Conservation (phyloP, 2,888 invertebrate genomes). For the Andrena bucephala region DNA sequence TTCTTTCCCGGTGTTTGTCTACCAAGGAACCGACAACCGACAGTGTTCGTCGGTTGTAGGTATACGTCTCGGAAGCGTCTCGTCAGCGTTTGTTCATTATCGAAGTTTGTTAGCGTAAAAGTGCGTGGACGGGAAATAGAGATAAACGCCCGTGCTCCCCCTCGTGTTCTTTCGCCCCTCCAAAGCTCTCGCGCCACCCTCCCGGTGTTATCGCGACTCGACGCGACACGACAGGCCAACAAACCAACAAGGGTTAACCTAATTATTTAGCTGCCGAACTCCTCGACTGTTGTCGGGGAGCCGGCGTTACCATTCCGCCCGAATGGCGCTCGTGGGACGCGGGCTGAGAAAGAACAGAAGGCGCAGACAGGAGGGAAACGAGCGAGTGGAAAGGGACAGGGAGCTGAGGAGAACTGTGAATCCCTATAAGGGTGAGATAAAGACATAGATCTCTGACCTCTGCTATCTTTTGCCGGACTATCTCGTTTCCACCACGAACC, state of each 20-base stretch:
- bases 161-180: slow-evolving; percentile 33
- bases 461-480: slow-evolving; percentile 17
- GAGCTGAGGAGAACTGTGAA: slow-evolving; percentile 28
- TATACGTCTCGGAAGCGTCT: slow-evolving; percentile 41
- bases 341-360: slow-evolving; percentile 28
- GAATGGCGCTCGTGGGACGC: slow-evolving; percentile 77
- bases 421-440: slow-evolving; percentile 47
- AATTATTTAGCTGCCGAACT: slow-evolving; percentile 79
- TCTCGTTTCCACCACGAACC: slow-evolving; percentile 25
- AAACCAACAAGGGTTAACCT: slow-evolving; percentile 78
- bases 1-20: not conserved
- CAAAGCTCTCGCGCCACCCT: slow-evolving; percentile 35
- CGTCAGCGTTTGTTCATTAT: slow-evolving; percentile 63
- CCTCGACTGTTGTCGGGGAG: slow-evolving; percentile 66
- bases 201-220: slow-evolving; percentile 49
- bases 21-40: not conserved
- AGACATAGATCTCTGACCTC: slow-evolving; percentile 36
- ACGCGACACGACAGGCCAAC: slow-evolving; percentile 56
- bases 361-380: not conserved
- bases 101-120: slow-evolving; percentile 58
- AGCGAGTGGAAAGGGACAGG: not conserved
- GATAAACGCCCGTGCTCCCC: slow-evolving; percentile 49
- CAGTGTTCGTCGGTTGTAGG: not conserved
- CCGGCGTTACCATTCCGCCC: slow-evolving; percentile 77
- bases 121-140: slow-evolving; percentile 54